These are phyloP conservation scores for Equus przewalskii DNA, from an alignment of 2,113 vertebrate species.

Conservation along the genomic window DNA sequence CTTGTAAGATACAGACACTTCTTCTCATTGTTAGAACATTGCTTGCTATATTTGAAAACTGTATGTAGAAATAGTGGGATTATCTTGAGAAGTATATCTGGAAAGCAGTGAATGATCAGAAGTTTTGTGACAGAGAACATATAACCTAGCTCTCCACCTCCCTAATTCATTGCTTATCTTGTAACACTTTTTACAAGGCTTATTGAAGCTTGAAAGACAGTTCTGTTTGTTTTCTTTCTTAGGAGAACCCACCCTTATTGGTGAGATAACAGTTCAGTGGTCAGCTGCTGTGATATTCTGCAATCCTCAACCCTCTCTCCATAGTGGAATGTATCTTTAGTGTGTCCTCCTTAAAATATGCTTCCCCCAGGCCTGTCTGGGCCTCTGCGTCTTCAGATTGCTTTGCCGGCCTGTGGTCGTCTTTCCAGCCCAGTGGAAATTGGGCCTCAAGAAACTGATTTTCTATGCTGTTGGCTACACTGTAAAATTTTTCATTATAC, in stretches of 20 bases:
- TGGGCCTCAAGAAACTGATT: not conserved
- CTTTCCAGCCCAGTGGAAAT: not conserved
- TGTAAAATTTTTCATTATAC: not conserved
- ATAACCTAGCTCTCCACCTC: not conserved
- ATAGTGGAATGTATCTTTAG: not conserved
- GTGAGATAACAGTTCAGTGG: not conserved
- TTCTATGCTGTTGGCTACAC: not conserved
- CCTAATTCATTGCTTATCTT: not conserved
- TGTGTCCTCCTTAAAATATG: not conserved
- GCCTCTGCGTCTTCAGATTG: not conserved
- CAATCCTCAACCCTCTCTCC: not conserved
- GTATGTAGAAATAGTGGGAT: not conserved
- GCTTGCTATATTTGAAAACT: not conserved
- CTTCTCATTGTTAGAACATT: not conserved
- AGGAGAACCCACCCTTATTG: not conserved
- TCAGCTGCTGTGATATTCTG: not conserved
- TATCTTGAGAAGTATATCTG: not conserved
- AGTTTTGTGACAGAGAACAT: slow-evolving; percentile 3
- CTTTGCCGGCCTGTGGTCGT: not conserved
- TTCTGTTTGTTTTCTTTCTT: not conserved
- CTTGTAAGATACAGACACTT: not conserved
- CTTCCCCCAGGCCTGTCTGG: not conserved
- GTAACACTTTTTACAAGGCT: not conserved
- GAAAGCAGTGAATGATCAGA: not conserved
- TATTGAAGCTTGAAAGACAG: not conserved